Percentiles rank a stretch among this genome's conserved stretches.
phyloP scores from a whole-genome alignment of 2,797 vertebrate species.

The Tamandua tetradactyla region DNA sequence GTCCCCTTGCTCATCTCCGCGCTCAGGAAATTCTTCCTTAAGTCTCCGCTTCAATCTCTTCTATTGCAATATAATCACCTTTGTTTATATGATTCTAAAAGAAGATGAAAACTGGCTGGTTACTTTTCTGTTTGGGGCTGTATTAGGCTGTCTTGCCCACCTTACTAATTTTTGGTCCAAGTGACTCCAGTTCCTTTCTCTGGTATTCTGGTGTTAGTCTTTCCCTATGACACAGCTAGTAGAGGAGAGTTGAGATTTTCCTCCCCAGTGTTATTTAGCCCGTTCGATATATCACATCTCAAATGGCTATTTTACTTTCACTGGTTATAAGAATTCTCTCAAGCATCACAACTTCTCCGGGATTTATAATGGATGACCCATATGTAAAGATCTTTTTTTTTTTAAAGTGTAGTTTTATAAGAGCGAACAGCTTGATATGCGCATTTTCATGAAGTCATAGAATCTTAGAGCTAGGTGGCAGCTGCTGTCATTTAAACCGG shows the following conservation, averaged over 20 bases:
- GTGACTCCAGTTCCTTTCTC: not conserved
- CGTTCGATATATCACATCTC: not conserved
- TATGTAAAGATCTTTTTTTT: conserved; percentile 32
- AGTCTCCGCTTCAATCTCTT: not conserved
- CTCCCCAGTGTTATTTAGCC: not conserved
- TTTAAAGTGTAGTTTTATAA: conserved; percentile 33
- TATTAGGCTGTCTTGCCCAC: not conserved
- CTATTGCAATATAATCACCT: not conserved
- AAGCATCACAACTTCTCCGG: not conserved
- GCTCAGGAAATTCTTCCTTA: not conserved
- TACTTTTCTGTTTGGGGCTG: not conserved
- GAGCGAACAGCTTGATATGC: not conserved
- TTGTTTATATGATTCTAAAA: not conserved
- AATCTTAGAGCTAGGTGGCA: not conserved
- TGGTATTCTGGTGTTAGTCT: not conserved
- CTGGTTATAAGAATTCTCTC: conserved; percentile 18
- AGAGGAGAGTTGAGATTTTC: not conserved
- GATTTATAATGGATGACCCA: not conserved
- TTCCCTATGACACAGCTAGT: not conserved
- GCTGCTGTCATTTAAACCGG: not conserved
- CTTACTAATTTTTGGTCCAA: not conserved
- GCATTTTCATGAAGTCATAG: conserved; percentile 24
- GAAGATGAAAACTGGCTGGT: not conserved
- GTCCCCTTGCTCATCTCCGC: not conserved
- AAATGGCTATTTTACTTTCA: not conserved